These are phyloP conservation scores for Brachionus rubens DNA, from an alignment of 1,140 invertebrate species.

Conservation along the genomic window DNA sequence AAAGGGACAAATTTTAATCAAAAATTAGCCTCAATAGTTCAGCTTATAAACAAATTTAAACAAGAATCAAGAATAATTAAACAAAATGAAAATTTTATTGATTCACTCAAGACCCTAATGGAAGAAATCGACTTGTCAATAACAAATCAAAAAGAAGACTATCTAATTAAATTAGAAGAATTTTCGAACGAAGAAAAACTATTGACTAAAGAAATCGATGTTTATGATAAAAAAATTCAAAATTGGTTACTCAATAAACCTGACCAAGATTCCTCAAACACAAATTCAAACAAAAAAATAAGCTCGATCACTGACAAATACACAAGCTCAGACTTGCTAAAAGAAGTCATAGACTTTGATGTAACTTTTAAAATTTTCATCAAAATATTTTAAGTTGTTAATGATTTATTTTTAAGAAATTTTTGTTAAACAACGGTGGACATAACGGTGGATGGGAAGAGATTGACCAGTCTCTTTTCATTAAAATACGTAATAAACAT, in stretches of 20 bases:
- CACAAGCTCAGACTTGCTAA: slow-evolving; percentile 55
- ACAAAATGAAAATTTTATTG: slow-evolving; percentile 19
- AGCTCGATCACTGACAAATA: slow-evolving; percentile 50
- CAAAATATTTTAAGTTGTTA: background rate
- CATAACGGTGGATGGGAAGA: slow-evolving; percentile 59
- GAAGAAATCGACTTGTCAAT: slow-evolving; percentile 14
- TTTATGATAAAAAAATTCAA: slow-evolving; percentile 57
- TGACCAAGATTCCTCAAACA: background rate
- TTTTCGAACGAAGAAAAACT: slow-evolving; percentile 54
- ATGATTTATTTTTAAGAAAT: slow-evolving; percentile 53
- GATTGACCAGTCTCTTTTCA: slow-evolving; percentile 59
- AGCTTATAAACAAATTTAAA: background rate
- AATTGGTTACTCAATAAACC: slow-evolving; percentile 51
- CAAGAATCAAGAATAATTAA: background rate
- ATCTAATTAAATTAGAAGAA: slow-evolving; percentile 54
- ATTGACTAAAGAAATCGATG: slow-evolving; percentile 53
- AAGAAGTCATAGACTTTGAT: slow-evolving; percentile 58
- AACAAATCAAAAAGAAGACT: slow-evolving; percentile 4
- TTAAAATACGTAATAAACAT: slow-evolving; percentile 55
- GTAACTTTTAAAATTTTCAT: slow-evolving; percentile 48
- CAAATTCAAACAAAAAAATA: slow-evolving; percentile 38
- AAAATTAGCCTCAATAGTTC: background rate
- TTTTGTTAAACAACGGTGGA: slow-evolving; percentile 56
- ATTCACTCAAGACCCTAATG: slow-evolving; percentile 6
- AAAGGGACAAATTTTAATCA: background rate